Evolutionary conservation across 2,113 vertebrate genomes (phyloP).

Genomic region (Hypocryptadius cinnamomeus): DNA sequence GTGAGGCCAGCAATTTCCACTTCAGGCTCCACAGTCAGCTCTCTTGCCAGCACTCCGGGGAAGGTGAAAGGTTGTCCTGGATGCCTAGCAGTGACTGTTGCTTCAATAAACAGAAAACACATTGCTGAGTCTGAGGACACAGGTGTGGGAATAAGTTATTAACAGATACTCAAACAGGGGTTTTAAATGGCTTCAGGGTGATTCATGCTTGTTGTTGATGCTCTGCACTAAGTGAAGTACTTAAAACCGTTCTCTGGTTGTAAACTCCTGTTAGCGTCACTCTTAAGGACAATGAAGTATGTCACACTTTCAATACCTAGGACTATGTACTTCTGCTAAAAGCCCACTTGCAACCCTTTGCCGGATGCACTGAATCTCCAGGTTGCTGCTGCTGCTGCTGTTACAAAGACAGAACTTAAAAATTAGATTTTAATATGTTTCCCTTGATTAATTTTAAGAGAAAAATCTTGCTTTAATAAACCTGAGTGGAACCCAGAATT

Average conservation of each 20-base stretch:
- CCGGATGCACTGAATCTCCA: background rate
- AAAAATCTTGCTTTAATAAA: background rate
- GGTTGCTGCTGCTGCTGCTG: background rate
- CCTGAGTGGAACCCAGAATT: background rate
- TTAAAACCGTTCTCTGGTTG: background rate
- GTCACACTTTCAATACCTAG: background rate
- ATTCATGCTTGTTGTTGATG: background rate
- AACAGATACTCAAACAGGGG: background rate
- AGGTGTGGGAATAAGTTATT: background rate
- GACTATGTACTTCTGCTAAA: background rate
- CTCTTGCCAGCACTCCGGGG: accelerated
- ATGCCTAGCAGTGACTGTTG: background rate
- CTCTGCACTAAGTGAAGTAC: background rate
- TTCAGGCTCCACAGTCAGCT: background rate
- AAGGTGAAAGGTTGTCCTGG: background rate
- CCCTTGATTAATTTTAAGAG: background rate
- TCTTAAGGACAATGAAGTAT: background rate
- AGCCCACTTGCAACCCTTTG: background rate
- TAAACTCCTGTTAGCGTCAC: background rate
- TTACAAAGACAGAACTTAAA: background rate
- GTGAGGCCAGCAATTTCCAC: background rate
- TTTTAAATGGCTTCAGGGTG: background rate
- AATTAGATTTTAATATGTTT: background rate
- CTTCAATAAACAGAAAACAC: background rate
- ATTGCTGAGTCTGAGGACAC: background rate